phyloP scores from a whole-genome alignment of 1,140 invertebrate genomes.

The Dolichoris vasculosae region DNA sequence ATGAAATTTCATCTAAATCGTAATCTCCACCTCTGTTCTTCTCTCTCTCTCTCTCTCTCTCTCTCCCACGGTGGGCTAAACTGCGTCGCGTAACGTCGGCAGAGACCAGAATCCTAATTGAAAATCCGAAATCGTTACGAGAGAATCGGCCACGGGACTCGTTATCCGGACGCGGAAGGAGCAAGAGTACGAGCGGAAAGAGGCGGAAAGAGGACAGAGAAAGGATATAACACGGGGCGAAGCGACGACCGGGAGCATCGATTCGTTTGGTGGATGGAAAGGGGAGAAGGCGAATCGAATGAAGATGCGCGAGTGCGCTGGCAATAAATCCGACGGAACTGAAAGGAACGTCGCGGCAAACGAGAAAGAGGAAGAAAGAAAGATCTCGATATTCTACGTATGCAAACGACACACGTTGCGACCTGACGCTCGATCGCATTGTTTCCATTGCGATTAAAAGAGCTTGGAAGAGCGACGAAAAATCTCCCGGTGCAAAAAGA shows the following conservation, averaged over 20 bases:
- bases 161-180: slow-evolving; percentile 8
- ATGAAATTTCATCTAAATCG: slow-evolving; percentile 36
- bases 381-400: slow-evolving; percentile 36
- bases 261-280: background rate
- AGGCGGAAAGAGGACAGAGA: background rate
- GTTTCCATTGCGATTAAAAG: slow-evolving; percentile 38
- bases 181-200: background rate
- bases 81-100: background rate
- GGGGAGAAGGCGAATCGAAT: slow-evolving; percentile 38
- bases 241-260: slow-evolving; percentile 1
- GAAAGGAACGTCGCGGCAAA: background rate
- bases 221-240: background rate
- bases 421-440: slow-evolving; percentile 28
- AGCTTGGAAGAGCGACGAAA: slow-evolving; percentile 7
- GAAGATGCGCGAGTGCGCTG: slow-evolving; percentile 45
- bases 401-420: slow-evolving; percentile 36
- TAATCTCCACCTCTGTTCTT: background rate
- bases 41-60: background rate
- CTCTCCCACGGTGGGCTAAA: background rate
- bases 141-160: slow-evolving; percentile 32
- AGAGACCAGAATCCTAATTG: slow-evolving; percentile 43
- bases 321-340: slow-evolving; percentile 34
- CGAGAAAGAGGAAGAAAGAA: background rate
- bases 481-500: slow-evolving; percentile 3
- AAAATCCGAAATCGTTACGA: slow-evolving; percentile 49